A percentile compares a stretch with the other conserved stretches of the same genome.
Conservation (phyloP, 1,140 invertebrate species). For the Aleiodes sp. region DNA sequence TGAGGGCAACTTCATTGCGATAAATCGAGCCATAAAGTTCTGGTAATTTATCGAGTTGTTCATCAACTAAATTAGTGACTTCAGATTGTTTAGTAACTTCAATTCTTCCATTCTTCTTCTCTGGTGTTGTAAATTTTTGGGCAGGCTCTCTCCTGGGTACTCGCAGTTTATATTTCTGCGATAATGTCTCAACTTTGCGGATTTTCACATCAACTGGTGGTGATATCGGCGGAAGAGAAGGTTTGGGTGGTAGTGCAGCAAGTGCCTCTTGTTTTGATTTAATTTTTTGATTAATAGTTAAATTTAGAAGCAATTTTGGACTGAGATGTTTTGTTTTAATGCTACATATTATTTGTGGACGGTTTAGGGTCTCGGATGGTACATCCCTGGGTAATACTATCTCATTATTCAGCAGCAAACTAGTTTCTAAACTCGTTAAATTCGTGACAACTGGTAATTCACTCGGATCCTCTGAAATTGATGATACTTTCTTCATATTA, state of each 20-base stretch:
- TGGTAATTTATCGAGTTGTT: neutral
- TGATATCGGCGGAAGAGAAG: too few species aligned
- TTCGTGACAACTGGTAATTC: neutral
- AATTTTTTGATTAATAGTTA: neutral
- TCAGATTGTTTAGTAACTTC: too few species aligned
- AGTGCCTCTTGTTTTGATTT: neutral
- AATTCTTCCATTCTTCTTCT: neutral
- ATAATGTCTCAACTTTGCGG: neutral
- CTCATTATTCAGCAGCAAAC: neutral
- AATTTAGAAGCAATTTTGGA: neutral
- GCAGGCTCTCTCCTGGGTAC: neutral
- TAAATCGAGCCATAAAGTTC: neutral
- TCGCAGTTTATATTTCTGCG: neutral
- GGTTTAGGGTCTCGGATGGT: neutral
- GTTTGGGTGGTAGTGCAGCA: neutral
- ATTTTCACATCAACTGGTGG: too few species aligned
- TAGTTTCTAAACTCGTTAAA: too few species aligned
- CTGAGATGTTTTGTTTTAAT: neutral
- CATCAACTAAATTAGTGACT: too few species aligned
- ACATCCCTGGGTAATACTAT: neutral
- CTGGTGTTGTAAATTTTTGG: neutral
- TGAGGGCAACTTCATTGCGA: neutral
- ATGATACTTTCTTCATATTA: neutral
- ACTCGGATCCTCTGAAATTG: neutral
- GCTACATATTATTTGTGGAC: neutral